Evolutionary conservation across 2,888 invertebrate genomes (phyloP), one percentile per base, ranked within the genome.

Genomic region (Blera fallax): DNA sequence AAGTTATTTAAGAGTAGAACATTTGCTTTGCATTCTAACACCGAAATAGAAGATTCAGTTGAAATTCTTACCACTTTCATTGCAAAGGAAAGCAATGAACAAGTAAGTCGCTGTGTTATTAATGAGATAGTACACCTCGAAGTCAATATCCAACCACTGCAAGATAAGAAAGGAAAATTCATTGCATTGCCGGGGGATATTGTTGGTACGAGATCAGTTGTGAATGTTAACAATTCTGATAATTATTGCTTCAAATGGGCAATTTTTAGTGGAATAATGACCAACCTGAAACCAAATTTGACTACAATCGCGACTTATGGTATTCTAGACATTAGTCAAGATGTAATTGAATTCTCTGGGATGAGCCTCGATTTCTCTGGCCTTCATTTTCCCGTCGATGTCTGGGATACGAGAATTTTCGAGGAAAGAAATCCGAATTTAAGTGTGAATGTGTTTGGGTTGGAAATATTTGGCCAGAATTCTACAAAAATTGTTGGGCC

Each of bases 211-310:
- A 34, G 56, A 18, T 16, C 34, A 2, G 58, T 60, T 5, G n/a
- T 60, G 11, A 60, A 60, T 14, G 27, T 60, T 14, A 21, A 40
- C 2, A 60, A 60, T 16, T 60, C 24, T 14, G 58, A 60, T 29
- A 40, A 60, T 14, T 60, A 40, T 4, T 60, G 58, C 40, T 60
- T 60, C 24, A 60, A 60, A 24, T 60, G 58, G 58, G 34, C 58
- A 1, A 10, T 60, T 11, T 40, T 60, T 21, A 14, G 7, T 8
- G 18, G 29, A 6, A 11, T 60, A 11, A 8, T 10, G 21, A 7
- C 6, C 58, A 1, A 60, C 21, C 24, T 24, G 21, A 7, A 16
- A 56, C 10, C n/a, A n/a, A n/a, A n/a, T n/a, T n/a, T n/a, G n/a
- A n/a, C n/a, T n/a, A 7, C 34, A 21, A 18, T 34, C 0, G 40